Conservation (phyloP, 2,888 invertebrate species). For the Stenichneumon culpator region DNA sequence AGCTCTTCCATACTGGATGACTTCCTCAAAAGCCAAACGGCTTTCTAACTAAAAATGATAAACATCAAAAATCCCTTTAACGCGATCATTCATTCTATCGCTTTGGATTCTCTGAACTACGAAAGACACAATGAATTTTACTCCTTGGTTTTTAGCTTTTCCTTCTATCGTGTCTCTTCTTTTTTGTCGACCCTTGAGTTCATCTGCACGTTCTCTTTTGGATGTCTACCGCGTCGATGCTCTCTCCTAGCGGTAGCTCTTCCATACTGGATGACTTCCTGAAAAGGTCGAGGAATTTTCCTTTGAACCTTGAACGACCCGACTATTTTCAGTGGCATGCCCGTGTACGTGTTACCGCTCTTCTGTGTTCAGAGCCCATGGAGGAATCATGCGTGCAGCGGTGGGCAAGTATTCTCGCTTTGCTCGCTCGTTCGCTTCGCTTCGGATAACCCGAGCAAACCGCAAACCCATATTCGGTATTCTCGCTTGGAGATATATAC, state of each 20-base stretch:
- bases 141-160: not conserved
- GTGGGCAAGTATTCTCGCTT: slow-evolving; percentile 54
- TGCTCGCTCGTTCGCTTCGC: slow-evolving; percentile 38
- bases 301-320: slow-evolving; percentile 49
- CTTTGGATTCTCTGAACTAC: not conserved
- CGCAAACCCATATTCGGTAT: slow-evolving; percentile 69
- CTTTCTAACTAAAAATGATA: slow-evolving; percentile 18
- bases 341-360: slow-evolving; percentile 33
- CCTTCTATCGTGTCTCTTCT: not conserved
- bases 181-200: not conserved
- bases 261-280: slow-evolving; percentile 46
- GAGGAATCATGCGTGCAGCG: slow-evolving; percentile 61
- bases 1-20: slow-evolving; percentile 19
- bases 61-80: slow-evolving; percentile 25
- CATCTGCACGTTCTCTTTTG: not conserved
- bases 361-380: slow-evolving; percentile 28
- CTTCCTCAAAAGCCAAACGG: slow-evolving; percentile 56
- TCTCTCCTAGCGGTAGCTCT: slow-evolving; percentile 4
- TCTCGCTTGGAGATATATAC: slow-evolving; percentile 56
- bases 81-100: slow-evolving; percentile 12
- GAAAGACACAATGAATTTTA: not conserved
- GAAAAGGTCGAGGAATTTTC: slow-evolving; percentile 63
- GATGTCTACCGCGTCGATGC: slow-evolving; percentile 12
- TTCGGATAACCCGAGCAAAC: slow-evolving; percentile 55
- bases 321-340: slow-evolving; percentile 29